A percentile compares a stretch with the other conserved stretches of the same genome.
Conservation (phyloP, 2,113 vertebrate genomes). For the Aptenodytes forsteri region DNA sequence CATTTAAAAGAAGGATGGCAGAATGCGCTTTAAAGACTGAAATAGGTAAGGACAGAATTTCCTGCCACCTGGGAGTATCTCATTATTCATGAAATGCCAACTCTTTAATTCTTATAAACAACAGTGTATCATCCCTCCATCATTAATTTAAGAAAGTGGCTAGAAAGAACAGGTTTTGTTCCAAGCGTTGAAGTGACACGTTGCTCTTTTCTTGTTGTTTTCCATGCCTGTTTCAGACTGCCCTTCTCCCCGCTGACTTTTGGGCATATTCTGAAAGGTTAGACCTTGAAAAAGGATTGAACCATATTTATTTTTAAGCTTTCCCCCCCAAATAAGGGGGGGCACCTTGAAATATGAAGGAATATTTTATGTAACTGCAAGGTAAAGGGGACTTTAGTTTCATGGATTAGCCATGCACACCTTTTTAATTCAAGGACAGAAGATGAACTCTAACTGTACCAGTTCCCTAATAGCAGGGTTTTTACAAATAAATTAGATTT, state of each 20-base stretch:
- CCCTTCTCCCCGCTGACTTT: not conserved
- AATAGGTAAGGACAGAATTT: not conserved
- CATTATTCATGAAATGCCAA: not conserved
- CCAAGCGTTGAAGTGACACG: not conserved
- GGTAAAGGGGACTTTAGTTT: conserved; percentile 23
- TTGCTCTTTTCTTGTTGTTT: not conserved
- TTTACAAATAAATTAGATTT: conserved; percentile 40
- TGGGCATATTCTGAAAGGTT: not conserved
- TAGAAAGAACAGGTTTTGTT: not conserved
- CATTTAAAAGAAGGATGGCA: not conserved
- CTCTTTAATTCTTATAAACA: not conserved
- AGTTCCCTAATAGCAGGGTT: not conserved
- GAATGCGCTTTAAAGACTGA: not conserved
- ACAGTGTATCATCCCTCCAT: not conserved
- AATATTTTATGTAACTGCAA: conserved; percentile 2
- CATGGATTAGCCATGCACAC: not conserved
- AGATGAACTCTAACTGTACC: not conserved
- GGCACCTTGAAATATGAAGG: conserved; percentile 21
- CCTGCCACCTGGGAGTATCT: not conserved
- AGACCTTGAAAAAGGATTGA: not conserved
- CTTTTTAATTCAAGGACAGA: conserved; percentile 53
- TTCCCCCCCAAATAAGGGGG: not conserved
- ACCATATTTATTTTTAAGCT: not conserved
- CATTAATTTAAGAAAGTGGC: not conserved
- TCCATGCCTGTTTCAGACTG: not conserved